These are phyloP conservation scores for Orientallactaga bullata DNA, from an alignment of 2,113 vertebrate species.

Conservation along the genomic window DNA sequence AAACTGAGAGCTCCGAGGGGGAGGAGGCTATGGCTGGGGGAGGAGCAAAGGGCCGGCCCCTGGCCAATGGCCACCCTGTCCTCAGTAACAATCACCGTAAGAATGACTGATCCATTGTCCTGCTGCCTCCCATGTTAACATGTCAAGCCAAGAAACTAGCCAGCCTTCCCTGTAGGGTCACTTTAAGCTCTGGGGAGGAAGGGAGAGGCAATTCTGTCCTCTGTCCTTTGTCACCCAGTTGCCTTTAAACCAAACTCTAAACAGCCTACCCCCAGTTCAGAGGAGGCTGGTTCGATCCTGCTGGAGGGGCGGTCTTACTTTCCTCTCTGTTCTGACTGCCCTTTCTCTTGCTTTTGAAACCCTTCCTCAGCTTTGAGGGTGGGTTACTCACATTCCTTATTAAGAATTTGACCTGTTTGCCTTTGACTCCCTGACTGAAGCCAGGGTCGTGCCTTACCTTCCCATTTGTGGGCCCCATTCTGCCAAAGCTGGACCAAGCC, in stretches of 20 bases:
- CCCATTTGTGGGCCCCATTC: slow-evolving; percentile 72
- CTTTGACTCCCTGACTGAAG: slow-evolving; percentile 62
- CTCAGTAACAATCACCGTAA: slow-evolving; percentile 95
- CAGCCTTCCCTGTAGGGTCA: slow-evolving; percentile 21
- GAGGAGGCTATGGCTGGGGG: slow-evolving; percentile 82
- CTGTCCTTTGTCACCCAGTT: slow-evolving; percentile 64
- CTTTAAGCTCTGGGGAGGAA: slow-evolving; percentile 37
- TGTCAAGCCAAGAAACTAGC: slow-evolving; percentile 67
- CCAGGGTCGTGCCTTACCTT: slow-evolving; percentile 77
- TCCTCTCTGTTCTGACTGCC: background rate
- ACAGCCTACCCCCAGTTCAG: slow-evolving; percentile 1
- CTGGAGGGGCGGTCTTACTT: background rate
- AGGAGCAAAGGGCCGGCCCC: slow-evolving; percentile 88
- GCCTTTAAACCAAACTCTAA: slow-evolving; percentile 77
- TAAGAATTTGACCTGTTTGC: slow-evolving; percentile 61
- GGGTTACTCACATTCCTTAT: slow-evolving; percentile 76
- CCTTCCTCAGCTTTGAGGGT: slow-evolving; percentile 23
- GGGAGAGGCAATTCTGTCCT: background rate
- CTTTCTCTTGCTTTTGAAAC: slow-evolving; percentile 29
- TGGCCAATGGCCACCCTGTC: slow-evolving; percentile 91
- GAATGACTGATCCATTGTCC: slow-evolving; percentile 84
- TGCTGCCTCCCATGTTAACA: slow-evolving; percentile 41
- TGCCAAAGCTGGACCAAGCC: slow-evolving; percentile 80
- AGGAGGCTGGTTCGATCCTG: slow-evolving; percentile 30
- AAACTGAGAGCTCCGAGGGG: slow-evolving; percentile 94